phyloP scores from a whole-genome alignment of 1,140 invertebrate genomes.

The Leptinotarsa lineolata region DNA sequence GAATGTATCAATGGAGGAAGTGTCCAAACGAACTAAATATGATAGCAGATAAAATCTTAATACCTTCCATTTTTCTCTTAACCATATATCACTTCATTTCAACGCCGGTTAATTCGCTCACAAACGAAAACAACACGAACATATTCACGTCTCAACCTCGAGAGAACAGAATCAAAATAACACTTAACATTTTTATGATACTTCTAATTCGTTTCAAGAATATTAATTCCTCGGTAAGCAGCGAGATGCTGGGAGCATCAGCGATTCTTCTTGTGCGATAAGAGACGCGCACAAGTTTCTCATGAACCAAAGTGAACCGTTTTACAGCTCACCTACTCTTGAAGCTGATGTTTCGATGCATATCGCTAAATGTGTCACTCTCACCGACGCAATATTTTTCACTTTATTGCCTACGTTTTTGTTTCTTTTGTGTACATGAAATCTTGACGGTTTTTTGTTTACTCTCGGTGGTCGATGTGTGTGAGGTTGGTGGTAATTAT shows the following conservation, averaged over 20 bases:
- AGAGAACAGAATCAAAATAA: slow-evolving; percentile 15
- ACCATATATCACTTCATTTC: neutral
- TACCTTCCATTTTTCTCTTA: too few species aligned
- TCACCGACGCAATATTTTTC: slow-evolving; percentile 30
- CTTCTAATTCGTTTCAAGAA: slow-evolving; percentile 44
- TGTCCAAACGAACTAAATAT: too few species aligned
- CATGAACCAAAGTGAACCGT: slow-evolving; percentile 43
- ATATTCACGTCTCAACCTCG: slow-evolving; percentile 5
- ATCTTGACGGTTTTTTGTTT: slow-evolving; percentile 9
- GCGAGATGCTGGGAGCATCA: slow-evolving; percentile 36
- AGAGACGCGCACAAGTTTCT: slow-evolving; percentile 39
- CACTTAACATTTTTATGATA: slow-evolving; percentile 27
- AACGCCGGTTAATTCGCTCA: neutral
- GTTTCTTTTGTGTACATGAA: slow-evolving; percentile 11
- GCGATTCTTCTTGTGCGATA: slow-evolving; percentile 22
- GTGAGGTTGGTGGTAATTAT: neutral
- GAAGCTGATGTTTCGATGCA: slow-evolving; percentile 35
- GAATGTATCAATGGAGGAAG: too few species aligned
- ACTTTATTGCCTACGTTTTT: slow-evolving; percentile 29
- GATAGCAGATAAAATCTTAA: too few species aligned
- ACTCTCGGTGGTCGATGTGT: neutral
- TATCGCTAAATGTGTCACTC: slow-evolving; percentile 32
- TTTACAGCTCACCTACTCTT: slow-evolving; percentile 44
- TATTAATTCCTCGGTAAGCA: slow-evolving; percentile 45
- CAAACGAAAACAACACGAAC: neutral